A percentile compares a stretch with the other conserved stretches of the same genome.
These are phyloP conservation scores for Labeo catla DNA, from an alignment of 2,113 vertebrate species.

Conservation along the genomic window DNA sequence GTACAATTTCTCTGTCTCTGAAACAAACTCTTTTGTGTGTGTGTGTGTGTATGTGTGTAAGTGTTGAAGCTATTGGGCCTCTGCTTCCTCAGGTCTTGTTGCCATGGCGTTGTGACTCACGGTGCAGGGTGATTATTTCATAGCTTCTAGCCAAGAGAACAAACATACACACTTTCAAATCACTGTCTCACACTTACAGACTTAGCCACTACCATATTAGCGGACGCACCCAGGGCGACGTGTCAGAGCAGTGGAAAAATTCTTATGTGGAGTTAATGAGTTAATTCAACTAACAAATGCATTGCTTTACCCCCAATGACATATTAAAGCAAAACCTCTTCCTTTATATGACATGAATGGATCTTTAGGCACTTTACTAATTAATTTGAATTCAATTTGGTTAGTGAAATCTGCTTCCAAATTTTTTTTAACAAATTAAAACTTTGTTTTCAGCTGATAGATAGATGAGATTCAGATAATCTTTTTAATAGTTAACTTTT, in stretches of 20 bases:
- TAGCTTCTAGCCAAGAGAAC: constrained; percentile 73
- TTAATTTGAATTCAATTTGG: too few species aligned
- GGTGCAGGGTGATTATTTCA: constrained; percentile 80
- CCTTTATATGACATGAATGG: too few species aligned
- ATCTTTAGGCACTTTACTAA: too few species aligned
- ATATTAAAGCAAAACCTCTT: not conserved
- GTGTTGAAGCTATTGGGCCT: constrained; percentile 59
- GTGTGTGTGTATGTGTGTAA: constrained; percentile 36
- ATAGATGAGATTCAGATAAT: too few species aligned
- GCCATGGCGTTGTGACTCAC: constrained; percentile 68
- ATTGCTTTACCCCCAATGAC: not conserved
- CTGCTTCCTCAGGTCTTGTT: constrained; percentile 68
- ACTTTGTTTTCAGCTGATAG: too few species aligned
- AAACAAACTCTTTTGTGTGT: constrained; percentile 29
- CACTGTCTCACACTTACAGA: constrained; percentile 12
- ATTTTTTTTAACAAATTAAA: too few species aligned
- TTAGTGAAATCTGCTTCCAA: too few species aligned
- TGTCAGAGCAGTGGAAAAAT: not conserved
- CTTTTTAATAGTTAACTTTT: too few species aligned
- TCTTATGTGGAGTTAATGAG: not conserved
- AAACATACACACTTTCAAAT: constrained; percentile 50
- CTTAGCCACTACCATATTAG: constrained; percentile 19
- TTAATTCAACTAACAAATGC: not conserved
- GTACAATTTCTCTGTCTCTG: constrained; percentile 53
- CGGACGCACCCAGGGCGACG: not conserved